Percentiles rank a stretch among this genome's conserved stretches.
phyloP scores from a whole-genome alignment of 2,113 vertebrate species.

The Salminus brasiliensis region DNA sequence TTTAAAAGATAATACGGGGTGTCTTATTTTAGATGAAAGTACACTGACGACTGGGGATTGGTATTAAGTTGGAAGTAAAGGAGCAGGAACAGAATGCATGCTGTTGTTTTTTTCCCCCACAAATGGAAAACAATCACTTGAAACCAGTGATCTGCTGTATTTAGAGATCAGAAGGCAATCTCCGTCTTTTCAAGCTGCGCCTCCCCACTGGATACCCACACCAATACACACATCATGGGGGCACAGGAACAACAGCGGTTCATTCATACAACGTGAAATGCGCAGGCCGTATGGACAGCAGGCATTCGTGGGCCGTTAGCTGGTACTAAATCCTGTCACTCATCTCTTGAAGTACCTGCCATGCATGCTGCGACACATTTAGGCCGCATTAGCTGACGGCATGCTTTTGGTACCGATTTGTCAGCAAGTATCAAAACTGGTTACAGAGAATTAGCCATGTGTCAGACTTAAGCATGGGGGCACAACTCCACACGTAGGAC shows the following conservation, averaged over 20 bases:
- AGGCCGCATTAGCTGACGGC: constrained; percentile 20
- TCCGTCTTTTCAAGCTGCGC: constrained; percentile 15
- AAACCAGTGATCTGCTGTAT: constrained; percentile 58
- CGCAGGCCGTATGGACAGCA: not conserved
- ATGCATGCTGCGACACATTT: constrained; percentile 13
- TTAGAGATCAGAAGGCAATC: constrained; percentile 54
- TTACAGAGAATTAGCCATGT: constrained; percentile 11
- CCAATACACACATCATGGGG: not conserved
- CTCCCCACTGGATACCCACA: not conserved
- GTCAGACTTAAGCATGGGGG: constrained; percentile 13
- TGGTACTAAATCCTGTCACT: constrained; percentile 1
- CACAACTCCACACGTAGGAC: not conserved
- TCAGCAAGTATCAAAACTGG: constrained; percentile 19
- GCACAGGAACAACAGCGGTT: not conserved
- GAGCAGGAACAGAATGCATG: constrained; percentile 2
- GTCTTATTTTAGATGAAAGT: constrained; percentile 59
- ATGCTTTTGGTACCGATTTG: constrained; percentile 7
- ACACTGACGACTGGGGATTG: constrained; percentile 68
- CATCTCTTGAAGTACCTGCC: constrained; percentile 11
- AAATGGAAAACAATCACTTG: constrained; percentile 48
- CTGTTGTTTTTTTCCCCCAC: constrained; percentile 29
- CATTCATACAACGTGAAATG: not conserved
- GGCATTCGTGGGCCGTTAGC: not conserved
- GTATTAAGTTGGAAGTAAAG: constrained; percentile 66
- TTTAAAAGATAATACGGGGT: constrained; percentile 65